phyloP scores from a whole-genome alignment of 2,797 vertebrate species.

The Pipistrellus pygmaeus region DNA sequence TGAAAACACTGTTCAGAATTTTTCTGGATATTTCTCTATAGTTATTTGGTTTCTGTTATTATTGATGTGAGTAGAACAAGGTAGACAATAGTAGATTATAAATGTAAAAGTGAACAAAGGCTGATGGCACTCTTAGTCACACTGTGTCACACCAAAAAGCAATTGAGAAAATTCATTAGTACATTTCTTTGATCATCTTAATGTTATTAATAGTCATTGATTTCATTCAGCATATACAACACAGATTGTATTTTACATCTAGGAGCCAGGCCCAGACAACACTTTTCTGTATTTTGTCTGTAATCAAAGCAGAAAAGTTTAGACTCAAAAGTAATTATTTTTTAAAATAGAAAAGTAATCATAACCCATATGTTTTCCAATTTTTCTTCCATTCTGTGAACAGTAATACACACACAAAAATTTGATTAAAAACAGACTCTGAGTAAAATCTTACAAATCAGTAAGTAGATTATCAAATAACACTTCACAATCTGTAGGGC shows the following conservation, averaged over 20 bases:
- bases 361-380: slow-evolving; percentile 51
- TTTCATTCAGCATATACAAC: background rate
- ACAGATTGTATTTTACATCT: slow-evolving; percentile 52
- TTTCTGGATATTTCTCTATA: slow-evolving; percentile 7
- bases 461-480: slow-evolving; percentile 36
- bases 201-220: slow-evolving; percentile 12
- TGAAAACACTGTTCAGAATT: background rate
- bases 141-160: background rate
- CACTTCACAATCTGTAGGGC: background rate
- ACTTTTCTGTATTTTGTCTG: slow-evolving; percentile 54
- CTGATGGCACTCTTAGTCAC: background rate
- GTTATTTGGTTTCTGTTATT: background rate
- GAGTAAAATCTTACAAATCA: slow-evolving; percentile 38
- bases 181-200: background rate
- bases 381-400: slow-evolving; percentile 37
- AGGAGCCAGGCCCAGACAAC: slow-evolving; percentile 22
- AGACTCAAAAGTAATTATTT: slow-evolving; percentile 53
- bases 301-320: slow-evolving; percentile 64
- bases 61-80: background rate
- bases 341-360: slow-evolving; percentile 66
- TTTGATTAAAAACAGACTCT: slow-evolving; percentile 32
- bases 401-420: background rate
- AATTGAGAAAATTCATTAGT: slow-evolving; percentile 22
- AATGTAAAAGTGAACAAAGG: background rate
- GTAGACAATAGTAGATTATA: background rate